These are phyloP conservation scores for Leucoptera coffeella DNA, from an alignment of 2,888 invertebrate genomes.

Conservation along the genomic window DNA sequence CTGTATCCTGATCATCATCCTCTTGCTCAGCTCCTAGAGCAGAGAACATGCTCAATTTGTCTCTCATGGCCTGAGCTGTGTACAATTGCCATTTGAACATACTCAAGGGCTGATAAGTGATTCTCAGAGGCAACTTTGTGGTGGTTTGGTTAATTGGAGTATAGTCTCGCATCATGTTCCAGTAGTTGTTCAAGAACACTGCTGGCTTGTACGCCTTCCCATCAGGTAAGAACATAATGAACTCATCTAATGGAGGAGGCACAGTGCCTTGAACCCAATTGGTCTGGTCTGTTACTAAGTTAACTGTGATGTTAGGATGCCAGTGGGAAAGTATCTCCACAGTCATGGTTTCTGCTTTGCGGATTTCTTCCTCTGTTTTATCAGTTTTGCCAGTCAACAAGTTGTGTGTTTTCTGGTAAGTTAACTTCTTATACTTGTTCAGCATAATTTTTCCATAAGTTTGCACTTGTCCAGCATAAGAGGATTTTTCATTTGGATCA, in stretches of 20 bases:
- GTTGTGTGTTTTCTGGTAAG: constrained; percentile 85
- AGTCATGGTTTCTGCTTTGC: constrained; percentile 68
- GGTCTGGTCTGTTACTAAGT: constrained; percentile 92
- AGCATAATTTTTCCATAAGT: constrained; percentile 73
- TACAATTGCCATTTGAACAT: constrained; percentile 98
- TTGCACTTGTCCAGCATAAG: constrained; percentile 63
- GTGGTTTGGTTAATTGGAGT: constrained; percentile 84
- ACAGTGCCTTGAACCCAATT: constrained; percentile 89
- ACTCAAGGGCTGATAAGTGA: constrained; percentile 85
- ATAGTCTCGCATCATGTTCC: constrained; percentile 97
- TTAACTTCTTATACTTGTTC: constrained; percentile 87
- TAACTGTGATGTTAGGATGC: constrained; percentile 98
- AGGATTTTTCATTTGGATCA: constrained; percentile 62
- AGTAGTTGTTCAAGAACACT: constrained; percentile 93
- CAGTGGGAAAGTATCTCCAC: constrained; percentile 95
- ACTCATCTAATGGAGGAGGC: constrained; percentile 89
- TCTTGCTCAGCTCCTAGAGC: constrained; percentile 66
- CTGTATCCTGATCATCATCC: constrained; percentile 82
- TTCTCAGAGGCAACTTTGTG: constrained; percentile 59
- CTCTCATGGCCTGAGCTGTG: constrained; percentile 91
- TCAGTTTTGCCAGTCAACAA: constrained; percentile 87
- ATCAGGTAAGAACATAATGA: constrained; percentile 81
- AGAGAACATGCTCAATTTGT: constrained; percentile 70
- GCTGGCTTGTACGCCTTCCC: constrained; percentile 89
- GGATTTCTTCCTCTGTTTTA: constrained; percentile 68